Evolutionary conservation across 1,140 invertebrate genomes (phyloP).

Genomic region (Pararge aegeria): DNA sequence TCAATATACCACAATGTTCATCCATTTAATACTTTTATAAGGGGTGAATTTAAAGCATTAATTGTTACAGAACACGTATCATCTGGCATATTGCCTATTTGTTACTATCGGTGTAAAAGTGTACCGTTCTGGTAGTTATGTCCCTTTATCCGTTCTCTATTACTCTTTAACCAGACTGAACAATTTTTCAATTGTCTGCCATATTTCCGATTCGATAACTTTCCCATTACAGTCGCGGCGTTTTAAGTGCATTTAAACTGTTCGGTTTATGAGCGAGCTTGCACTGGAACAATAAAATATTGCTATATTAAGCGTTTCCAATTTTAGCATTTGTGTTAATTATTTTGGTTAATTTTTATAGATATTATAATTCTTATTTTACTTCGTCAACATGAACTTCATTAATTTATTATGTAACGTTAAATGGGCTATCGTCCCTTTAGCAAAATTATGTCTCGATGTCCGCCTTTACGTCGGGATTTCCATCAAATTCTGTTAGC

Average conservation of each 20-base stretch:
- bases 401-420: no score
- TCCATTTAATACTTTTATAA: conserved; percentile 28
- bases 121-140: conserved; percentile 6
- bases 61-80: conserved; percentile 23
- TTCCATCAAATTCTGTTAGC: no score
- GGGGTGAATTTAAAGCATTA: conserved; percentile 19
- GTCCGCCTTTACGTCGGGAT: no score
- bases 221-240: background rate
- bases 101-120: conserved; percentile 11
- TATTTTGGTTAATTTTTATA: no score
- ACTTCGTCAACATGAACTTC: no score
- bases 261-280: background rate
- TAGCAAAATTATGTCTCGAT: no score
- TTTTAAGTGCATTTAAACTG: background rate
- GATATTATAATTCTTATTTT: no score
- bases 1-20: conserved; percentile 13
- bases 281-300: background rate
- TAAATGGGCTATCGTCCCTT: no score
- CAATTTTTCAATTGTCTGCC: conserved; percentile 27
- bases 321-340: no score
- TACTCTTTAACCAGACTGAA: conserved; percentile 19
- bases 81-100: conserved; percentile 28
- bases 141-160: conserved; percentile 21
- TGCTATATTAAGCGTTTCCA: no score
- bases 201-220: conserved; percentile 16